Evolutionary conservation across 2,113 vertebrate species (phyloP).

Genomic region (Atherinomorus stipes): DNA sequence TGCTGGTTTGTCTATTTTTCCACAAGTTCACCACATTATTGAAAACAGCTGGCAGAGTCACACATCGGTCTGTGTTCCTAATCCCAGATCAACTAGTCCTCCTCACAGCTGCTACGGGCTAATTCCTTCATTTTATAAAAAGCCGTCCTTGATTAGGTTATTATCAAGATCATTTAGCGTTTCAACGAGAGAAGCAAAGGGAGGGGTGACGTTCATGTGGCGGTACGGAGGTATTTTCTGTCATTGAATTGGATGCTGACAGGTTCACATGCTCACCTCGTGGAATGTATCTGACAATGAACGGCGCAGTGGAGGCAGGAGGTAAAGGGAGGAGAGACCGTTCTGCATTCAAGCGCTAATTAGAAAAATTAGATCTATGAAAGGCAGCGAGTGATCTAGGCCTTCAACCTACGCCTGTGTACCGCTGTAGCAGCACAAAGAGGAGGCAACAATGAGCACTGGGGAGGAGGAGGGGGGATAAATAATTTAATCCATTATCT

Average conservation of each 20-base stretch:
- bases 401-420: conserved; percentile 91
- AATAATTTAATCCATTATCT: conserved; percentile 99
- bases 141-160: conserved; percentile 69
- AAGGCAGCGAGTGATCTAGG: conserved; percentile 90
- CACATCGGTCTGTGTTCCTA: conserved; percentile 25
- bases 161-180: conserved; percentile 56
- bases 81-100: conserved; percentile 30
- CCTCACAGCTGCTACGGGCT: conserved; percentile 38
- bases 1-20: conserved; percentile 20
- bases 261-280: conserved; percentile 86
- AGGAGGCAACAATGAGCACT: conserved; percentile 76
- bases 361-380: conserved; percentile 98
- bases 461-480: conserved; percentile 87
- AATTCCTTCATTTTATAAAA: conserved; percentile 50
- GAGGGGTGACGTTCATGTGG: conserved; percentile 63
- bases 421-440: conserved; percentile 76
- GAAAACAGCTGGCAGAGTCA: conserved; percentile 50
- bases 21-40: conserved; percentile 14
- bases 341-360: conserved; percentile 92
- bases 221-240: conserved; percentile 75
- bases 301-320: conserved; percentile 61
- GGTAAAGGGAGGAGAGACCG: conserved; percentile 76
- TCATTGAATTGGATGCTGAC: conserved; percentile 83
- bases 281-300: conserved; percentile 83
- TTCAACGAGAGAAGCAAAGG: conserved; percentile 46